Conservation (phyloP, 2,888 invertebrate species). For the Apamea crenata region DNA sequence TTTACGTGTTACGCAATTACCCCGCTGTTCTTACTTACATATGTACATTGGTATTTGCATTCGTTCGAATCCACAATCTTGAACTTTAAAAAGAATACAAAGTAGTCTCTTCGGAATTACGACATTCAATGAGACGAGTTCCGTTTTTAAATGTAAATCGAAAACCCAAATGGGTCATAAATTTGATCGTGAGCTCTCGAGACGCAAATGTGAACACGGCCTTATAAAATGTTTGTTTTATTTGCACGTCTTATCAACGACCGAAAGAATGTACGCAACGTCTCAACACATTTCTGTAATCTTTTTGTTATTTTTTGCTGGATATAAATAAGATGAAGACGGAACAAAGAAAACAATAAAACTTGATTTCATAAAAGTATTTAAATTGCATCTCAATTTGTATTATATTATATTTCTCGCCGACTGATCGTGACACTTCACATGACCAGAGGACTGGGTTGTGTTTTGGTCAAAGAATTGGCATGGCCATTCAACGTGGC, state of each 20-base stretch:
- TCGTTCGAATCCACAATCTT: slow-evolving; percentile 14
- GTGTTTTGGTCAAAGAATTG: neutral
- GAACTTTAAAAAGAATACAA: slow-evolving; percentile 32
- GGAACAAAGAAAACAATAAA: slow-evolving; percentile 11
- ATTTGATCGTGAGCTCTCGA: slow-evolving; percentile 38
- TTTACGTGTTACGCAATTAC: neutral
- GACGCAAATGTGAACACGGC: slow-evolving; percentile 48
- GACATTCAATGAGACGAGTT: slow-evolving; percentile 42
- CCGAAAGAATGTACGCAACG: slow-evolving; percentile 28
- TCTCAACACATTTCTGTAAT: slow-evolving; percentile 20
- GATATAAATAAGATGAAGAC: neutral
- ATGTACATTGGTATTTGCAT: neutral
- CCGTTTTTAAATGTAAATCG: slow-evolving; percentile 67
- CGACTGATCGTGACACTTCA: neutral
- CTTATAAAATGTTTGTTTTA: slow-evolving; percentile 58
- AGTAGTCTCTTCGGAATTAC: slow-evolving; percentile 51
- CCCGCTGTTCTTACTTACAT: neutral
- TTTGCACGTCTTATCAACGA: slow-evolving; percentile 47
- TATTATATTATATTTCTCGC: neutral
- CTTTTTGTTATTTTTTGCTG: slow-evolving; percentile 30
- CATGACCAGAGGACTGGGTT: no score
- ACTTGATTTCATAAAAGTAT: neutral
- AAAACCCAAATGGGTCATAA: slow-evolving; percentile 50
- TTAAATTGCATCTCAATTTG: slow-evolving; percentile 9
- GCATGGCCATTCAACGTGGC: no score